A percentile compares a stretch with the other conserved stretches of the same genome.
Evolutionary conservation across 2,888 invertebrate species (phyloP).

Genomic region (Arge pagana): DNA sequence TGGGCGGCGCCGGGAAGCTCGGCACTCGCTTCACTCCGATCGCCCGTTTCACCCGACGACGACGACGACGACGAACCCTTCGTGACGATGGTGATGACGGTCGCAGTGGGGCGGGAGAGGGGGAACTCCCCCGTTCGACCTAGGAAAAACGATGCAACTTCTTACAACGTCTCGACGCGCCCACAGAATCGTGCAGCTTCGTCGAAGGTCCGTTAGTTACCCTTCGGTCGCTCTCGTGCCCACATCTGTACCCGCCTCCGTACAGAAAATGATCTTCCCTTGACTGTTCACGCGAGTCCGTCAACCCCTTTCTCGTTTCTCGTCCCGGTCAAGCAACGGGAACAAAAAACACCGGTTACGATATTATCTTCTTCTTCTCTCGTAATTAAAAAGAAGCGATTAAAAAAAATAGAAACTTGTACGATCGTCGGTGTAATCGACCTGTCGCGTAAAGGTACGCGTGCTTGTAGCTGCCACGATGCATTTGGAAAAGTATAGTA

Average conservation of each 20-base stretch:
- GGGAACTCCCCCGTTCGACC: not conserved
- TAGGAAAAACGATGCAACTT: slow-evolving; percentile 21
- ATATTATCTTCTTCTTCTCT: too few species aligned
- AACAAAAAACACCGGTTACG: too few species aligned
- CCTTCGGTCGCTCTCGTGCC: slow-evolving; percentile 16
- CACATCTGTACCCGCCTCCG: not conserved
- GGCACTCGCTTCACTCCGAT: too few species aligned
- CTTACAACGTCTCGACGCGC: slow-evolving; percentile 17
- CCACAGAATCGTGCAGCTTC: slow-evolving; percentile 6
- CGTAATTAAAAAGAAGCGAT: not conserved
- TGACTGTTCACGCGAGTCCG: not conserved
- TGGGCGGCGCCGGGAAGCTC: slow-evolving; percentile 39
- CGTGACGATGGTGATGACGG: too few species aligned
- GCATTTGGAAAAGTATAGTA: slow-evolving; percentile 42
- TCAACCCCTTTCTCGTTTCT: too few species aligned
- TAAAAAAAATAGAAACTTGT: not conserved
- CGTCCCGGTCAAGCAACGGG: too few species aligned
- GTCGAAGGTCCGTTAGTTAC: slow-evolving; percentile 14
- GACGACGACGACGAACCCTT: too few species aligned
- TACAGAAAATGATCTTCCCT: not conserved
- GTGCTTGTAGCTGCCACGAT: slow-evolving; percentile 33
- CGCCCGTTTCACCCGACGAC: slow-evolving; percentile 12
- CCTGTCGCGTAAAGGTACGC: too few species aligned
- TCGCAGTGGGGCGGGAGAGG: slow-evolving; percentile 1
- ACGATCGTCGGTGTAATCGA: not conserved